Base-by-base conservation (phyloP, 2,888 invertebrate species). In the Endomychus coccineus region DNA sequence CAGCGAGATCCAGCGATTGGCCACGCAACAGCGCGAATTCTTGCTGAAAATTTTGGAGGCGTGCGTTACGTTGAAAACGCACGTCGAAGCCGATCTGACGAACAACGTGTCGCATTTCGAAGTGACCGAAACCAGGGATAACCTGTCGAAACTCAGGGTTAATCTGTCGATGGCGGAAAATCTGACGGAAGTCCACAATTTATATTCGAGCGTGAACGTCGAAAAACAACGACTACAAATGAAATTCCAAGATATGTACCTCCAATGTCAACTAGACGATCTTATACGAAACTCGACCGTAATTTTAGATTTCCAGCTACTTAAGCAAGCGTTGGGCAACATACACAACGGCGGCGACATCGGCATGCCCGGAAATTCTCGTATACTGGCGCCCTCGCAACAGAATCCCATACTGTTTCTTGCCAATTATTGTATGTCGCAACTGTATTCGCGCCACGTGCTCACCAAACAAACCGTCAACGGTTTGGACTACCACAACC, bases 391-490 rank as follows among this genome's bases (percentile, higher is more conserved):
- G 28, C 44, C 66, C 19, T 67, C 70, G 4, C 71, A 75, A 43
- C 77, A 78, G 49, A 81, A 83, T 56, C 81, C 82, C 4, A 74
- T 82, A 24, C 66, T 83, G 45, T 75, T 83, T 55, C 69, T 84
- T 42, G 81, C 81, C 34, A 84, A 84, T 59, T 83, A 83, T 58
- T 84, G 83, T 62, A 78, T 81, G 73, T 79, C 80, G 11, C 81
- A 80, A 57, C 61, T 83, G 41, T 80, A 79, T 60, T 76, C 78
- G 39, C 71, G 80, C 27, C 77, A 78, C 54, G 71, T 78, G 16
- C 60, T 78, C 13, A 69, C 72, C 40, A 75, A 74, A 54, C 67
- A 69, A 33, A 43, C 55, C 9, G 45, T 60, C 30, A 77, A 74
- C 56, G 75, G 75, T 16, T 14, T 34, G 6, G 35, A 34, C 11